Evolutionary conservation across 2,113 vertebrate species (phyloP), one percentile per base, ranked within the genome.

Genomic region (Dasypus novemcinctus): DNA sequence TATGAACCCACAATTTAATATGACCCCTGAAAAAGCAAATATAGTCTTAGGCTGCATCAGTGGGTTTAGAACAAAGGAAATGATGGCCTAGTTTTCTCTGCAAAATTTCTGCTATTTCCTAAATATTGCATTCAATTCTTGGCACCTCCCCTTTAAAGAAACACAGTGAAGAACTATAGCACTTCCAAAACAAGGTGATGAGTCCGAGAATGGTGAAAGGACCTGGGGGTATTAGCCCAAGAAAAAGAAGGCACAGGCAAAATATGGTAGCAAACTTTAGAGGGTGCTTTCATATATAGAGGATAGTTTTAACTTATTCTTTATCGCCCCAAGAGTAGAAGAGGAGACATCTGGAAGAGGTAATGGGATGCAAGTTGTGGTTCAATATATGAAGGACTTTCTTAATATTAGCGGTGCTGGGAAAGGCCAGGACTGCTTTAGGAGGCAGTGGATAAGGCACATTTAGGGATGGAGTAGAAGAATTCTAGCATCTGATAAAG

Each of bases 141-240:
- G 18, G 12, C 2, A 76, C 38, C 15, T 71, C 29, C 75, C 75
- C 76, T 94, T 71, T 72, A 88, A 91, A 72, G 71, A 87, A 76
- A 57, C 43, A 81, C 63, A 78, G 5, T 46, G 59, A 81, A 61
- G n/a, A 91, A 83, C 41, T 27, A 25, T 1, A 54, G 33, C 10
- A 72, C 31, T 94, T 97, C 29, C 10, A 76, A 85, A 96, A 81
- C 25, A 81, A 7, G 33, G 57, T 80, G 52, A 82, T 21, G 52
- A 88, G 36, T 33, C 63, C 68, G 27, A 85, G 64, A 68, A 71
- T 9, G 10, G 59, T 33, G 4, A 33, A 43, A 71, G 38, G 12
- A 81, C 64, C 52, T 52, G 23, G 23, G 10, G 33, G 7, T 57
- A 54, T 82, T 43, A 72, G n/a, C 59, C 33, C 76, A 71, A 64